A percentile compares a stretch with the other conserved stretches of the same genome.
These are phyloP conservation scores for Podarcis cretensis DNA, from an alignment of 2,113 vertebrate species.

Conservation along the genomic window DNA sequence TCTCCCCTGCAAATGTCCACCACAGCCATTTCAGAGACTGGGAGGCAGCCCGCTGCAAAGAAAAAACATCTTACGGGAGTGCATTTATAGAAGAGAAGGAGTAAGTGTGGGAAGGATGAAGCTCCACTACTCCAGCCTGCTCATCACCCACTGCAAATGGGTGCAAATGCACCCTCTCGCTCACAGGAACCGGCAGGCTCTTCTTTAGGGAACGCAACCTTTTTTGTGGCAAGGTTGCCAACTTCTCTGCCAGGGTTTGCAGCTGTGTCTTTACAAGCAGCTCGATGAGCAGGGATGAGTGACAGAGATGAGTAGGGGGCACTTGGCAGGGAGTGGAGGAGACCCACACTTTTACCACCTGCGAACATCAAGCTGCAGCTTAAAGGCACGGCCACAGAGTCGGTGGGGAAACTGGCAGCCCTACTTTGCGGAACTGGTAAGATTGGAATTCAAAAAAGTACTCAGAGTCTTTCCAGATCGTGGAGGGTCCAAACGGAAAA, in stretches of 20 bases:
- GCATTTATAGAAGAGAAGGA: neutral
- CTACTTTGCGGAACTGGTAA: too few relatives aligned
- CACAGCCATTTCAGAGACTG: neutral
- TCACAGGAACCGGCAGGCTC: neutral
- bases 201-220: neutral
- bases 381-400: too few relatives aligned
- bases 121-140: neutral
- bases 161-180: neutral
- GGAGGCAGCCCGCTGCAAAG: too few relatives aligned
- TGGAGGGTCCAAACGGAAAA: too few relatives aligned
- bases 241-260: neutral
- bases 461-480: neutral
- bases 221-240: neutral
- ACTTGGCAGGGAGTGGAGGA: neutral
- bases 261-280: neutral
- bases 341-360: neutral
- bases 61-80: accelerated
- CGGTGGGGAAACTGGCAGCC: too few relatives aligned
- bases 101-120: neutral
- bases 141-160: neutral
- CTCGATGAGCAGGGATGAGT: too few relatives aligned
- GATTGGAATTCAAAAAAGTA: too few relatives aligned
- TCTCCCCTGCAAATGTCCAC: neutral
- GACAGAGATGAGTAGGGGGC: neutral
- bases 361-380: neutral